Conservation (phyloP, 2,797 vertebrate species). For the Pangasius mekongensis region DNA sequence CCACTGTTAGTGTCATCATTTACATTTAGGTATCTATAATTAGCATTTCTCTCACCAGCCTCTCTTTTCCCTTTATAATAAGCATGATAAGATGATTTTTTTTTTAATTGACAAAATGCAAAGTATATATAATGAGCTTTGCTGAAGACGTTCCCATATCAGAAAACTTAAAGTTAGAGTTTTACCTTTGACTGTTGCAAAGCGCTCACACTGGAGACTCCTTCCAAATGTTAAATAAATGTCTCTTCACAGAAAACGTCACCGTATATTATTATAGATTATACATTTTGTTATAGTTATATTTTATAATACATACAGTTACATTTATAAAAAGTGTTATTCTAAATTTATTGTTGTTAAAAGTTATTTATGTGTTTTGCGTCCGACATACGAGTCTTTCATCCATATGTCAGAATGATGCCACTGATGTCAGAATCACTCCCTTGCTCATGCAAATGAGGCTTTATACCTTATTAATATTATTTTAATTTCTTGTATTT, state of each 20-base stretch:
- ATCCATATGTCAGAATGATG: not conserved
- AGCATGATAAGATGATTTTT: not conserved
- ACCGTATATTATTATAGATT: not conserved
- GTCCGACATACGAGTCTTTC: not conserved
- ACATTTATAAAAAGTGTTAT: too few relatives aligned
- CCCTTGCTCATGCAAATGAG: not conserved
- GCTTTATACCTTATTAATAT: too few relatives aligned
- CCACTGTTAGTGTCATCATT: not conserved
- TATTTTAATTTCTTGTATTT: too few relatives aligned
- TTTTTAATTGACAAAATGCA: not conserved
- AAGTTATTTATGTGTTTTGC: not conserved
- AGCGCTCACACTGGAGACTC: not conserved
- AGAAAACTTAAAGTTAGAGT: not conserved
- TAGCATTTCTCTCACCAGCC: not conserved
- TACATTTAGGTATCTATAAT: not conserved
- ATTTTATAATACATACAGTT: not conserved
- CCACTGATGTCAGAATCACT: not conserved
- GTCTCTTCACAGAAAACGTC: not conserved
- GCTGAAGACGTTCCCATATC: not conserved
- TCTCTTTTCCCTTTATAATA: not conserved
- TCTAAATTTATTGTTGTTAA: too few relatives aligned
- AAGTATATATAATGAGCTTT: too few relatives aligned
- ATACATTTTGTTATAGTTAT: not conserved
- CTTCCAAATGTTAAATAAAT: not conserved
- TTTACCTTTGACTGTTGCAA: not conserved